Evolutionary conservation across 1,140 invertebrate genomes (phyloP), one percentile per base, ranked within the genome.

Genomic region (Luehdorfia chinensis): DNA sequence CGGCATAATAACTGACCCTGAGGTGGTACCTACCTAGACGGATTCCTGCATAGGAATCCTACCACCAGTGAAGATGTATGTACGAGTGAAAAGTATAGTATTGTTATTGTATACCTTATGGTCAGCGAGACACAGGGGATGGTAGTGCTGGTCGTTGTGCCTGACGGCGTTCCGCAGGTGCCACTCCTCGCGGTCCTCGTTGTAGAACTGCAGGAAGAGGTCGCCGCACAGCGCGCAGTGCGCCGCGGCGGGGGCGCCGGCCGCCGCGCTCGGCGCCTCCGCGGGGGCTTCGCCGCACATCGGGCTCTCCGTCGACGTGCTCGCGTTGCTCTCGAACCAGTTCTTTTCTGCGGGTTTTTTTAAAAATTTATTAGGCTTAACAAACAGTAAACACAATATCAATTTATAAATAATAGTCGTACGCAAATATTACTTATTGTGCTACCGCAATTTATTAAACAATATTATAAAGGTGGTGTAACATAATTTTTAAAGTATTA

Each of bases 141-240:
- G 97, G 75, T 95, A 98, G 66, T 94, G 93, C 62, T 92, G 92
- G 1, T 90, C 92, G 23, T 96, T 92, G 25, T 93, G 91, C 12
- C 89, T 84, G 2, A 97, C 87, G 0, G 97, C 95, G 69, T 96
- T 93, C 46, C 92, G 89, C 4, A 98, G 87, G 72, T 97, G 95
- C 97, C 97, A 99, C 74, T 98, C 97, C 79, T 98, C 97, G 41
- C 93, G 93, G 66, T 98, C 97, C 84, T 98, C 95, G 70, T 97
- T 94, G 88, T 95, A 98, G 87, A 97, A 97, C 73, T 96, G 92
- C 47, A 97, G 94, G 84, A 99, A 98, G 33, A 88, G 88, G 85
- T 99, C 97, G 16, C 93, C 91, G 77, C 97, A 99, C 14, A 98
- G 92, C 58, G 93, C 92, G 87, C 97, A 99, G 11, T 87, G 75